Conservation (phyloP, 2,797 vertebrate species). For the Centroberyx gerrardi region DNA sequence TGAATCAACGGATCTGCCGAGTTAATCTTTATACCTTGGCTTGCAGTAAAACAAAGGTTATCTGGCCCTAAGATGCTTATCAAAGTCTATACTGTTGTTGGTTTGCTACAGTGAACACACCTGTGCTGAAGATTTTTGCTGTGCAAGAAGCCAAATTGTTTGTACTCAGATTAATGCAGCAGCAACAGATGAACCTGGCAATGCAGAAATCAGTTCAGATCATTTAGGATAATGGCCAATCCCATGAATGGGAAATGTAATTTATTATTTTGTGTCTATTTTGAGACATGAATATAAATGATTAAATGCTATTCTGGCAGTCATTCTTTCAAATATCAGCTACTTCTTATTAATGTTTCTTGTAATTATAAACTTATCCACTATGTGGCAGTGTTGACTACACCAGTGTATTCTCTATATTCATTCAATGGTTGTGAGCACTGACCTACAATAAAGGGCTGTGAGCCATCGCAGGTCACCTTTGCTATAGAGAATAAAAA, state of each 20-base stretch:
- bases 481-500: background rate
- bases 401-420: background rate
- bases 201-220: background rate
- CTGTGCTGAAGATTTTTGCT: background rate
- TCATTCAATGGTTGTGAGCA: too few species aligned
- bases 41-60: background rate
- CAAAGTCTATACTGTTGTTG: background rate
- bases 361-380: slow-evolving; percentile 4
- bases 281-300: slow-evolving; percentile 24
- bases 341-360: background rate
- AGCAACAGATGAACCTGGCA: background rate
- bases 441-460: too few species aligned
- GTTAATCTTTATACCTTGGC: background rate
- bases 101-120: background rate
- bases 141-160: background rate
- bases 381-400: slow-evolving; percentile 39
- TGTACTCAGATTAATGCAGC: background rate
- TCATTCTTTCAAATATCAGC: background rate
- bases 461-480: background rate
- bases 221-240: background rate
- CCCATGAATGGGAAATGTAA: background rate
- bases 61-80: background rate
- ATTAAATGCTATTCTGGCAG: too few species aligned
- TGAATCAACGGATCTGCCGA: background rate
- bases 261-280: slow-evolving; percentile 34